Conservation (phyloP, 2,797 vertebrate species). For the Hephaestus fuliginosus region DNA sequence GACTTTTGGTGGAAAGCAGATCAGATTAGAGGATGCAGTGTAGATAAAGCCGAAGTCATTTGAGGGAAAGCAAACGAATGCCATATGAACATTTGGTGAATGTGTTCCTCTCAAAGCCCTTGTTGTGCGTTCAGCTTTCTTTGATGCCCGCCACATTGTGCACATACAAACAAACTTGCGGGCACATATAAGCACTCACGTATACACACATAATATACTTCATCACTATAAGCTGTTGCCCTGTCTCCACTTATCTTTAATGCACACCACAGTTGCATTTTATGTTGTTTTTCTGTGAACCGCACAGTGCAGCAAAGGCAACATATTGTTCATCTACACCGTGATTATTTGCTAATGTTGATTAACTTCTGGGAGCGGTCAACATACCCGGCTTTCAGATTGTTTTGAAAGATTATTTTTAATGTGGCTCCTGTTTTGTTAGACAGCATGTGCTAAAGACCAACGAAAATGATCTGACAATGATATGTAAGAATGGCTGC, state of each 20-base stretch:
- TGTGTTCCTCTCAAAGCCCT: slow-evolving; percentile 44
- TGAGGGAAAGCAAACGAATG: slow-evolving; percentile 63
- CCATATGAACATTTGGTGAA: slow-evolving; percentile 65
- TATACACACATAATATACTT: slow-evolving; percentile 2
- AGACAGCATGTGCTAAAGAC: slow-evolving; percentile 5
- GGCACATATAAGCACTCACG: slow-evolving; percentile 6
- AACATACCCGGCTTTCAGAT: background rate
- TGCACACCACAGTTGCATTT: slow-evolving; percentile 30
- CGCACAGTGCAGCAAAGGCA: slow-evolving; percentile 19
- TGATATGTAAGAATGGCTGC: background rate
- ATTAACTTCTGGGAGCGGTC: slow-evolving; percentile 17
- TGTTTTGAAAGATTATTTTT: slow-evolving; percentile 23
- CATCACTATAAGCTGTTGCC: slow-evolving; percentile 21
- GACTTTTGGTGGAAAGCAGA: slow-evolving; percentile 53
- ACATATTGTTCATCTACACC: background rate
- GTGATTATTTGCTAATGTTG: slow-evolving; percentile 33
- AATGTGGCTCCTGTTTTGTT: slow-evolving; percentile 24
- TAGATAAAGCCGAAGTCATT: slow-evolving; percentile 66
- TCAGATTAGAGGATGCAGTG: slow-evolving; percentile 61
- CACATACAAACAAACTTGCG: slow-evolving; percentile 42
- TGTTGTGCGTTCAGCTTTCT: slow-evolving; percentile 42
- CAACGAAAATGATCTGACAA: slow-evolving; percentile 9
- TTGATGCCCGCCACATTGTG: slow-evolving; percentile 61
- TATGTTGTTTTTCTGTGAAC: slow-evolving; percentile 35
- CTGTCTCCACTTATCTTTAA: slow-evolving; percentile 43